Evolutionary conservation across 1,140 invertebrate genomes (phyloP), one percentile per base, ranked within the genome.

Genomic region (Pissodes strobi): DNA sequence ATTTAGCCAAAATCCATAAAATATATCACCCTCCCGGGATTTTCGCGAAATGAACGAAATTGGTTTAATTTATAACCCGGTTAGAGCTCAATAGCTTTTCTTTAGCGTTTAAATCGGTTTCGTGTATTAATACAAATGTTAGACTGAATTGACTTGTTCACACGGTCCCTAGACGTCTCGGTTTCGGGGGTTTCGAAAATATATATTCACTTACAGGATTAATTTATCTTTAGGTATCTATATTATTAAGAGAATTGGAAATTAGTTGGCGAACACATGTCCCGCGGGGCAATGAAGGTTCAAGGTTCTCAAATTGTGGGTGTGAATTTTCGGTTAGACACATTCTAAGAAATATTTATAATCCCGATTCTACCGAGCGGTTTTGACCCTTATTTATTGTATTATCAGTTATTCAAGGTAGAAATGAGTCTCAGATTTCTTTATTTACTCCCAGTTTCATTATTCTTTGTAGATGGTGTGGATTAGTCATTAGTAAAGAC

Each of bases 1-100:
- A 65, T 65, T 65, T 65, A 65, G 53, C 63, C 55, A 45, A 64
- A 65, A 58, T 65, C 63, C 55, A 59, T 51, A 43, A 46, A 52
- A 65, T 65, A 65, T 65, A 65, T 65, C 63, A 45, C 56, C 27
- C 63, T 19, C 55, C 9, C 12, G 63, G 63, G 63, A 65, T 65
- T 65, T 65, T 38, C 30, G 45, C 63, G 45, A 48, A 65, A 65
- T 59, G 63, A 59, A 65, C 63, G 55, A 59, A 65, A 65, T 65
- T 65, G 56, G 45, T 58, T 65, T 65, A 65, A 65, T 65, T 65
- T 65, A 65, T 65, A 59, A 52, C 63, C 45, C 48, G 34, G 61
- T 56, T 58, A 52, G 55, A 48, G 41, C 55, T 59, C 63, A 58
- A 65, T 65, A 49, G 63, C 21, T 27, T 58, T 65, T 65, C 63